phyloP scores from a whole-genome alignment of 2,113 vertebrate genomes.

The Rhinichthys klamathensis region DNA sequence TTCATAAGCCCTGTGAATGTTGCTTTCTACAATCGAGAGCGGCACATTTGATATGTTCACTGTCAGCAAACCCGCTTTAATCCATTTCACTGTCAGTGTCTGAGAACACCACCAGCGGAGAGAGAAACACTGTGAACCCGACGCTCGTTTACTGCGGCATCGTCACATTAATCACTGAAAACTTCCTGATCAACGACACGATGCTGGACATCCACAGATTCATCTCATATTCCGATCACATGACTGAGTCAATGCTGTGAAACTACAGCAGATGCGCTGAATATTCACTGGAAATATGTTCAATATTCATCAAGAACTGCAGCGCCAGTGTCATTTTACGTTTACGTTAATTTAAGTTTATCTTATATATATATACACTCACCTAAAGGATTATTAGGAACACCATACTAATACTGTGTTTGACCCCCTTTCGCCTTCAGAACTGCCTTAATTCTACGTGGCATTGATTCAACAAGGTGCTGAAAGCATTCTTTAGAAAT shows the following conservation, averaged over 20 bases:
- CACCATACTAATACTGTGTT: no score
- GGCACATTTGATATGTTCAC: constrained; percentile 65
- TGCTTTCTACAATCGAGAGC: no score
- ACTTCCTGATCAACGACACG: no score
- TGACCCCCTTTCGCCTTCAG: no score
- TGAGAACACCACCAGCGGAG: constrained; percentile 64
- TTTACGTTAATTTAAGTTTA: no score
- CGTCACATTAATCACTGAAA: not conserved
- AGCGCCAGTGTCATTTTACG: no score
- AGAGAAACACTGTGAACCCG: not conserved
- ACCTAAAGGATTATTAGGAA: no score
- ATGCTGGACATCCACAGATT: not conserved
- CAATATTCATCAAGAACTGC: not conserved
- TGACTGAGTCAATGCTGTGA: not conserved
- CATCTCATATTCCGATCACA: not conserved
- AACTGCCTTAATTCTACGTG: no score
- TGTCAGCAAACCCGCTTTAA: constrained; percentile 76
- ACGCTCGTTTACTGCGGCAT: not conserved
- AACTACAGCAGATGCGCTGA: not conserved
- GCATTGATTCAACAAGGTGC: no score
- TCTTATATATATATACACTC: no score
- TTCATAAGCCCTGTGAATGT: not conserved
- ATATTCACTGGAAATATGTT: not conserved
- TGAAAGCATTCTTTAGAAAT: no score
- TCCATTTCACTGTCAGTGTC: constrained; percentile 76